Conservation (phyloP, 2,888 invertebrate genomes). For the Netelia inedita region DNA sequence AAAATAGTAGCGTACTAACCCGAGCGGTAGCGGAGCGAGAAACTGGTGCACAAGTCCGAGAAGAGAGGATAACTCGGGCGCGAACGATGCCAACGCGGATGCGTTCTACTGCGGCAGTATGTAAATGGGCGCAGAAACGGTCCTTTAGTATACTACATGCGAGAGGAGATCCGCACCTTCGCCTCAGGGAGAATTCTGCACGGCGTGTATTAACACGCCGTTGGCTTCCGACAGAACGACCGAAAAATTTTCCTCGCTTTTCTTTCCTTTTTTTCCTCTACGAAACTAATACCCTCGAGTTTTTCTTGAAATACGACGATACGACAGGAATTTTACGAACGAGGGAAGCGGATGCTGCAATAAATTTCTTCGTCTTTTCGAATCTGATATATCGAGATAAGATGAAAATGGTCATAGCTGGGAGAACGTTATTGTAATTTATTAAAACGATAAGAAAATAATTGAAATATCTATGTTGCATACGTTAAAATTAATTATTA, state of each 20-base stretch:
- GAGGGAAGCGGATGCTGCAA: background rate
- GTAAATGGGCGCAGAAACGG: slow-evolving; percentile 51
- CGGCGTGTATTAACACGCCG: slow-evolving; percentile 10
- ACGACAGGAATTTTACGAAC: background rate
- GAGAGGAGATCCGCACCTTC: background rate
- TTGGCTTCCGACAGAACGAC: slow-evolving; percentile 3
- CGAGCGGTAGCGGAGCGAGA: slow-evolving; percentile 58
- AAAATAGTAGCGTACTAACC: slow-evolving; percentile 44
- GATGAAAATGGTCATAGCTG: no score
- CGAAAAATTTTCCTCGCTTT: background rate
- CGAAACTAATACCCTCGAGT: background rate
- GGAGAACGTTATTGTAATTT: no score
- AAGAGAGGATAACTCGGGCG: slow-evolving; percentile 55
- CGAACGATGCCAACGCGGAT: slow-evolving; percentile 36
- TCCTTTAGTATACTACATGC: slow-evolving; percentile 29
- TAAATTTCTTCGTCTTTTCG: background rate
- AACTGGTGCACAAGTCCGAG: slow-evolving; percentile 61
- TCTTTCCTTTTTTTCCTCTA: background rate
- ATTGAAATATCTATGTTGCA: no score
- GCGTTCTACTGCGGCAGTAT: slow-evolving; percentile 32
- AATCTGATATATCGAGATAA: no score
- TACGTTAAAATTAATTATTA: no score
- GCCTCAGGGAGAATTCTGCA: background rate
- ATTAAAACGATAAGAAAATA: no score
- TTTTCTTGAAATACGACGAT: background rate